Base-by-base conservation (phyloP, 2,888 invertebrate species). In the Rosalia funebris region DNA sequence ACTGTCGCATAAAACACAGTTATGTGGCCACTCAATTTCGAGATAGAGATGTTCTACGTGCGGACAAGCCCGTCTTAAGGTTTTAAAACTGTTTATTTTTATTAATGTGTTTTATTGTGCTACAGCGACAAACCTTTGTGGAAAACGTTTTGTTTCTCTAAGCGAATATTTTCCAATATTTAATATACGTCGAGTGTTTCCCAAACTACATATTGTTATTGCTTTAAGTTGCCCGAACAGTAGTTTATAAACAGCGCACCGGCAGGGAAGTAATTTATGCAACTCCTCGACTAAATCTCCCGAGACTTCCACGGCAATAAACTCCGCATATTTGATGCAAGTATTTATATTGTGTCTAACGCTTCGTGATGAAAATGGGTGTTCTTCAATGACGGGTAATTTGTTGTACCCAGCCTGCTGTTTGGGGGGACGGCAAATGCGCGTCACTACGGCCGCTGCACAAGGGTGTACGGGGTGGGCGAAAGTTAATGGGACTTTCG, bases 261-360 rank as follows among this genome's bases (percentile, higher is more conserved):
- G 59, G 48, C 60, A 50, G 37, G 57, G 25, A n/a, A 12, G 17
- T 62, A 60, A 65, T 57, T 57, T 62, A 62, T 62, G 56, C 60
- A 54, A 55, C 47, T 50, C 60, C 54, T 53, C 60, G 41, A 11
- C 62, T 60, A 60, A 62, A 64, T 63, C 65, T 64, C 62, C 45
- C 41, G 64, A 56, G 62, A 64, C 46, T 60, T 58, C 48, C 50
- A 52, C 60, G 60, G 61, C 63, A 63, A 62, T 62, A 65, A 67
- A 67, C 60, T 67, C 60, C 60, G 60, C 64, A 66, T 66, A 62
- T 66, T 64, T 66, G 62, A 66, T 66, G 64, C 62, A 64, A 63
- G 61, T 67, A 64, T 64, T 64, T 62, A 67, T 67, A 62, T 67
- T 60, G 64, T 67, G 65, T 58, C 65, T 63, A 65, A 65, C 62